phyloP scores from a whole-genome alignment of 2,888 invertebrate species.

The Erebia epiphron region DNA sequence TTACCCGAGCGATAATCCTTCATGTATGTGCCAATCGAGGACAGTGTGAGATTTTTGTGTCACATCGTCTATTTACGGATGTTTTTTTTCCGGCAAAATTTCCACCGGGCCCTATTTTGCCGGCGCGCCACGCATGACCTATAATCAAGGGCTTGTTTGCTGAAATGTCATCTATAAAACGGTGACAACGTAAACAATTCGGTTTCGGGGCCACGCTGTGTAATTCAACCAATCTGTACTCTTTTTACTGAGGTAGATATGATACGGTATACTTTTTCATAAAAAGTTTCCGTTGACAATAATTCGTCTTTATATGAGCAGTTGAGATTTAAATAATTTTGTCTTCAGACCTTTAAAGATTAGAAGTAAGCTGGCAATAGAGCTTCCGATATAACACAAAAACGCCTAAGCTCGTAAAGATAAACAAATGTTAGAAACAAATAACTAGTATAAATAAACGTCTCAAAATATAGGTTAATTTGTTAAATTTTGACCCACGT shows the following conservation, averaged over 20 bases:
- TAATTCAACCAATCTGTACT: constrained; percentile 16
- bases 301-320: not conserved
- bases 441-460: not conserved
- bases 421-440: not conserved
- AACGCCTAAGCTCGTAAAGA: not conserved
- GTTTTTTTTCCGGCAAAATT: constrained; percentile 48
- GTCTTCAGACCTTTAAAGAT: not conserved
- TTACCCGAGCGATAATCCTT: constrained; percentile 23
- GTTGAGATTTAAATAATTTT: not conserved
- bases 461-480: not conserved
- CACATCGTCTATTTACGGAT: constrained; percentile 38
- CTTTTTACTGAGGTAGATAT: not conserved
- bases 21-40: constrained; percentile 38
- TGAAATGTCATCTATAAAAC: constrained; percentile 53
- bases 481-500: not conserved
- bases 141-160: constrained; percentile 52
- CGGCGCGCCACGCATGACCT: constrained; percentile 48
- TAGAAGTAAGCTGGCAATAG: too few relatives aligned
- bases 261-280: not conserved
- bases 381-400: too few relatives aligned
- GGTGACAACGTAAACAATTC: constrained; percentile 55
- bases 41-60: constrained; percentile 49
- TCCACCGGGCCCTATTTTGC: constrained; percentile 47
- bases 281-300: constrained; percentile 5
- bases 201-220: constrained; percentile 44